Evolutionary conservation across 2,888 invertebrate species (phyloP).

Genomic region (Abscondita cerata): DNA sequence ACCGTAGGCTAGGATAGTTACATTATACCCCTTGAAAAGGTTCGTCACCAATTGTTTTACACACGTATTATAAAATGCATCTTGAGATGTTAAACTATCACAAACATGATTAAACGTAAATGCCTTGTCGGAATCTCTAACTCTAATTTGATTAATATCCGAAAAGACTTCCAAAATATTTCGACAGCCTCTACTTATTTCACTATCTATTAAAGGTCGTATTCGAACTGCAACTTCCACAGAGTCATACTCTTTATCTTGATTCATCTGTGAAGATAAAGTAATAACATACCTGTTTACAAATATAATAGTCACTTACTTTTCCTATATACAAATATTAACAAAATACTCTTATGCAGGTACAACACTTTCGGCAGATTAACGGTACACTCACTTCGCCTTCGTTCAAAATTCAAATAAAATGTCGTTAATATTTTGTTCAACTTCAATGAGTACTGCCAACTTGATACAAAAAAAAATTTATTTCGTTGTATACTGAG

Average conservation of each 20-base stretch:
- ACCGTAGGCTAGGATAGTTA: conserved; percentile 93
- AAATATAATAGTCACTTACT: too few relatives aligned
- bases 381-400: too few relatives aligned
- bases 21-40: conserved; percentile 88
- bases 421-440: too few relatives aligned
- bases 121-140: conserved; percentile 69
- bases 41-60: conserved; percentile 75
- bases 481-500: too few relatives aligned
- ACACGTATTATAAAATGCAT: conserved; percentile 74
- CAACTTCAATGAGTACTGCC: too few relatives aligned
- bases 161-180: conserved; percentile 72
- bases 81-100: conserved; percentile 71
- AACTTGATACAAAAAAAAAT: too few relatives aligned
- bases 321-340: too few relatives aligned
- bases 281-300: too few relatives aligned
- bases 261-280: conserved; percentile 44
- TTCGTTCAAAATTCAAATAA: too few relatives aligned
- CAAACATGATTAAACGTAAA: conserved; percentile 90
- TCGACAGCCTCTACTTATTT: conserved; percentile 77
- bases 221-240: conserved; percentile 85
- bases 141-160: conserved; percentile 72
- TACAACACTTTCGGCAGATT: too few relatives aligned
- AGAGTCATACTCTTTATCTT: conserved; percentile 44
- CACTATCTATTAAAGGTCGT: conserved; percentile 78
- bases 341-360: too few relatives aligned